These are phyloP conservation scores for Gorsachius goisagi DNA, from an alignment of 2,113 vertebrate species.

Conservation along the genomic window DNA sequence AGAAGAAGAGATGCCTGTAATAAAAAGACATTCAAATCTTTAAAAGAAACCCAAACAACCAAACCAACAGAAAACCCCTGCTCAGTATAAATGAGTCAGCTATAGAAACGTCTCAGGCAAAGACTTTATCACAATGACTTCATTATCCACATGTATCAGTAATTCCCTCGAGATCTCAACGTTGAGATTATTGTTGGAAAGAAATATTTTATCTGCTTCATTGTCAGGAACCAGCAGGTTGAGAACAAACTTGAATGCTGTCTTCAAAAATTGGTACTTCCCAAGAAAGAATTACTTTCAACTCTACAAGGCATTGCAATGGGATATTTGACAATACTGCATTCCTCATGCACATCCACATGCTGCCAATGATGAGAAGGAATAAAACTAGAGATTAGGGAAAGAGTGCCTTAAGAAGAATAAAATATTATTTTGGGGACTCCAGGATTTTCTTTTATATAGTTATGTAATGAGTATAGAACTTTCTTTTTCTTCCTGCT, in stretches of 20 bases:
- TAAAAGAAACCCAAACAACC: neutral
- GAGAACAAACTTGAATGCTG: neutral
- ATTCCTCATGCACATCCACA: neutral
- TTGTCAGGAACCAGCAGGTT: neutral
- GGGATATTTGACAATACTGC: neutral
- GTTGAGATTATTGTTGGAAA: neutral
- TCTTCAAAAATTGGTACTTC: neutral
- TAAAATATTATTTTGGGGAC: neutral
- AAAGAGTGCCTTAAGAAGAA: neutral
- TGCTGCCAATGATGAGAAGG: neutral
- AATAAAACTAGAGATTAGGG: neutral
- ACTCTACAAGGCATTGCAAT: neutral
- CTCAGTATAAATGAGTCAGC: neutral
- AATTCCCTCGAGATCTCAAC: neutral
- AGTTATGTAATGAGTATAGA: neutral
- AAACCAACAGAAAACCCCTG: too few species aligned
- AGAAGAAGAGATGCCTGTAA: neutral
- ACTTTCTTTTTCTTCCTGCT: neutral
- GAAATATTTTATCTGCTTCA: slow-evolving; percentile 14
- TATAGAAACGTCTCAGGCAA: neutral
- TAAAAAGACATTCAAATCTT: neutral
- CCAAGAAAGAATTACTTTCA: neutral
- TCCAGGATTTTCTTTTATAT: neutral
- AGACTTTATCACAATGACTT: slow-evolving; percentile 8
- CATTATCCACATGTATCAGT: slow-evolving; percentile 1